Evolutionary conservation across 2,888 invertebrate species (phyloP).

Genomic region (Drosophila recens): DNA sequence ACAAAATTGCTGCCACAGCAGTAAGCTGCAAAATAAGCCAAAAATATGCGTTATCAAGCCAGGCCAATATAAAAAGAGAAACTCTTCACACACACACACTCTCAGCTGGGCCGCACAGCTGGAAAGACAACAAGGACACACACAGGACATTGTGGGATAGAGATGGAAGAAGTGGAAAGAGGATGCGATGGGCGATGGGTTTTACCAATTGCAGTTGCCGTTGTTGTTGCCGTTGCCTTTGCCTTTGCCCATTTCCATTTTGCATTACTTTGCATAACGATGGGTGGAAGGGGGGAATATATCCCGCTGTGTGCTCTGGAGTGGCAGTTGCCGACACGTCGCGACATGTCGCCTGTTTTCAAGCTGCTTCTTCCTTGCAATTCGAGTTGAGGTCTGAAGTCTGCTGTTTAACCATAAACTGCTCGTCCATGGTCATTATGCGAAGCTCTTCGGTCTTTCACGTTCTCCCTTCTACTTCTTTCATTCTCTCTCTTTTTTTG

Average conservation of each 20-base stretch:
- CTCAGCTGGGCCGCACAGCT: conserved; percentile 57
- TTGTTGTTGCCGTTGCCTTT: conserved; percentile 10
- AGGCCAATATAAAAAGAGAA: conserved; percentile 76
- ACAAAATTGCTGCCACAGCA: conserved; percentile 78
- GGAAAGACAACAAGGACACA: conserved; percentile 62
- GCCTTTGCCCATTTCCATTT: conserved; percentile 59
- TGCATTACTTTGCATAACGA: conserved; percentile 79
- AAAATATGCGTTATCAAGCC: conserved; percentile 79
- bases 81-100: conserved; percentile 31
- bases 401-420: conserved; percentile 73
- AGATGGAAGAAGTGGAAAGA: not conserved
- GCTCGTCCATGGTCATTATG: conserved; percentile 74
- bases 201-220: conserved; percentile 66
- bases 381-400: conserved; percentile 44
- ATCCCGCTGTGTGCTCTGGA: conserved; percentile 59
- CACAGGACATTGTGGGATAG: conserved; percentile 28
- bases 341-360: conserved; percentile 49
- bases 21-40: conserved; percentile 80
- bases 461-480: not conserved
- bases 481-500: not conserved
- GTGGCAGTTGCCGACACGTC: conserved; percentile 49
- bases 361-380: conserved; percentile 27
- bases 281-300: conserved; percentile 36
- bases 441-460: conserved; percentile 24
- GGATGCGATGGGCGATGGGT: conserved; percentile 4